Conservation (phyloP, 2,797 vertebrate genomes). For the Microcaecilia unicolor region DNA sequence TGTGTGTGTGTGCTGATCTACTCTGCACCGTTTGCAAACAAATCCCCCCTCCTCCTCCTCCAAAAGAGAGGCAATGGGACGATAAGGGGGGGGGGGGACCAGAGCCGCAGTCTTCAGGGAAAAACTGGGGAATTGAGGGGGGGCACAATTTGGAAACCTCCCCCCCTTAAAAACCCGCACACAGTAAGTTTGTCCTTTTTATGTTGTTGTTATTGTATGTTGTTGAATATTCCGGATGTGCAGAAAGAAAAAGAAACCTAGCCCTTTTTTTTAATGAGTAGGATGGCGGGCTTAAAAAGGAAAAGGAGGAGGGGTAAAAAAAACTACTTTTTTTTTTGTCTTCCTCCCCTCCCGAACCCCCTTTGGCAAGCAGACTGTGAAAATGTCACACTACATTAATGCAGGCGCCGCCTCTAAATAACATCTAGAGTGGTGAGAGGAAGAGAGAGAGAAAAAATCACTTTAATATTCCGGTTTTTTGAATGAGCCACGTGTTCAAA, state of each 20-base stretch:
- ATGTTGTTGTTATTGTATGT: too few relatives aligned
- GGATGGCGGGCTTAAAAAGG: slow-evolving; percentile 53
- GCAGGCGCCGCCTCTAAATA: slow-evolving; percentile 76
- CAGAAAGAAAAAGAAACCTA: slow-evolving; percentile 43
- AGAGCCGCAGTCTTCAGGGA: slow-evolving; percentile 20
- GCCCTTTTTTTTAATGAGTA: too few relatives aligned
- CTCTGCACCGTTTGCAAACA: too few relatives aligned
- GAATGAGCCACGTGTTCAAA: slow-evolving; percentile 99
- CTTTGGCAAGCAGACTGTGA: slow-evolving; percentile 72
- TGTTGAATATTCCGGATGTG: slow-evolving; percentile 31
- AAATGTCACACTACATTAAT: slow-evolving; percentile 82
- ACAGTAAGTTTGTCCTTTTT: too few relatives aligned
- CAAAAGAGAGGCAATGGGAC: slow-evolving; percentile 10
- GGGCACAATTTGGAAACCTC: too few relatives aligned
- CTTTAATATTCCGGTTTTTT: slow-evolving; percentile 83
- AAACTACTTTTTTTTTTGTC: slow-evolving; percentile 83
- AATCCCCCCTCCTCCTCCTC: too few relatives aligned
- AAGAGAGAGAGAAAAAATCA: slow-evolving; percentile 50
- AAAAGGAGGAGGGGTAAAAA: slow-evolving; percentile 23
- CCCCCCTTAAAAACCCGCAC: too few relatives aligned
- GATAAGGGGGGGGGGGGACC: slow-evolving; percentile 11
- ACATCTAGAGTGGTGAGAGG: slow-evolving; percentile 41
- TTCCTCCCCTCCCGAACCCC: slow-evolving; percentile 68
- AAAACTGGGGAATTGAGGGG: slow-evolving; percentile 42
- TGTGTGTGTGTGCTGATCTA: too few relatives aligned